A percentile compares a stretch with the other conserved stretches of the same genome.
Evolutionary conservation across 2,113 vertebrate species (phyloP).

Genomic region (Octodon degus): DNA sequence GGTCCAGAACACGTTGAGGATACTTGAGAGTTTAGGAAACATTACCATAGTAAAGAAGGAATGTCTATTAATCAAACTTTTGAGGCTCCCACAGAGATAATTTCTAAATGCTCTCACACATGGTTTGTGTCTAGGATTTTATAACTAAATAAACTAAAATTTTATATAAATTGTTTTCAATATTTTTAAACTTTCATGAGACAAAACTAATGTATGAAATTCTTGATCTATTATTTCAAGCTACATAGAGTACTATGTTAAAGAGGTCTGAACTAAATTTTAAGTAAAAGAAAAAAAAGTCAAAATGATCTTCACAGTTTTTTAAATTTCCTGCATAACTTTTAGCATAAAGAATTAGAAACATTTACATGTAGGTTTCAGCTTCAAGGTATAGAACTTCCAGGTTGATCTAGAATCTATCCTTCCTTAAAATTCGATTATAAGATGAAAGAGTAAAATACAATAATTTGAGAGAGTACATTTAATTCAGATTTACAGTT

Average conservation of each 20-base stretch:
- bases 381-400: not conserved
- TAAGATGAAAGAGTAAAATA: not conserved
- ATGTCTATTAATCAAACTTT: not conserved
- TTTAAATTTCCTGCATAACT: not conserved
- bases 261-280: not conserved
- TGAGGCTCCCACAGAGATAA: not conserved
- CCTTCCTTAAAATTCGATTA: not conserved
- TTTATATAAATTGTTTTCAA: not conserved
- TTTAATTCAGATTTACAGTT: not conserved
- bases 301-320: not conserved
- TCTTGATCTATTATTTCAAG: not conserved
- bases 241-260: not conserved
- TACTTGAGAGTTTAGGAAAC: not conserved
- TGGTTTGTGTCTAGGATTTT: not conserved
- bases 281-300: not conserved
- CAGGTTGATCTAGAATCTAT: not conserved
- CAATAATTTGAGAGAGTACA: not conserved
- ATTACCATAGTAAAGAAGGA: not conserved
- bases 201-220: not conserved
- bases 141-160: not conserved
- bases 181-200: not conserved
- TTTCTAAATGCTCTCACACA: not conserved
- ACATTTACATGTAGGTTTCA: not conserved
- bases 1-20: not conserved
- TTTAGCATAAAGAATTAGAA: not conserved